phyloP scores from a whole-genome alignment of 2,113 vertebrate genomes.

The Piaya cayana region DNA sequence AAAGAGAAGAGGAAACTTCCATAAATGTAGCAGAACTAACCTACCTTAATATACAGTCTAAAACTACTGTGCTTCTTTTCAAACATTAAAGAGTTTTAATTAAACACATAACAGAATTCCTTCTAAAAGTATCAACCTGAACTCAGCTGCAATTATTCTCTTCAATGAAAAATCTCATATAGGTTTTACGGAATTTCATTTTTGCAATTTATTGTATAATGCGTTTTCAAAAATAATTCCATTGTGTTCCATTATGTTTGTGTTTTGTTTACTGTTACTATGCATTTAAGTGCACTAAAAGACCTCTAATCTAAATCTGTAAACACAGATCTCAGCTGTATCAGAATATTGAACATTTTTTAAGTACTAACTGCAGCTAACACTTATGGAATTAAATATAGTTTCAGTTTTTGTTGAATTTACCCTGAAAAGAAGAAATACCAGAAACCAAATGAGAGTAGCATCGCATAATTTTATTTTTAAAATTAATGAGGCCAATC shows the following conservation, averaged over 20 bases:
- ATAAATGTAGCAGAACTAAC: background rate
- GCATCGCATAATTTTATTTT: background rate
- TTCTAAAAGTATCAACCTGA: background rate
- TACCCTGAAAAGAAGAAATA: background rate
- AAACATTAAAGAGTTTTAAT: background rate
- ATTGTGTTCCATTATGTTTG: background rate
- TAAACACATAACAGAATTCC: background rate
- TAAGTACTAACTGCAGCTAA: background rate
- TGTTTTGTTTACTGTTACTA: background rate
- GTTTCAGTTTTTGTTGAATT: background rate
- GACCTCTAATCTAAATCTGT: background rate
- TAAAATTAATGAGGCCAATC: background rate
- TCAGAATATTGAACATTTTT: background rate
- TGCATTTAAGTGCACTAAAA: background rate
- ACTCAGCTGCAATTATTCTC: background rate
- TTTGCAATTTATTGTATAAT: background rate
- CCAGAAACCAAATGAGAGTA: background rate
- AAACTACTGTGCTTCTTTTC: background rate
- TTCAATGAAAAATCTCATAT: background rate
- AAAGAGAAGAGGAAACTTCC: background rate
- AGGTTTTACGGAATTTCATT: background rate
- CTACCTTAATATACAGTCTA: background rate
- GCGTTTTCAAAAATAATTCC: background rate
- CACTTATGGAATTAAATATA: background rate
- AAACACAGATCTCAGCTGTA: background rate